Conservation (phyloP, 2,113 vertebrate genomes). For the Rattus norvegicus region DNA sequence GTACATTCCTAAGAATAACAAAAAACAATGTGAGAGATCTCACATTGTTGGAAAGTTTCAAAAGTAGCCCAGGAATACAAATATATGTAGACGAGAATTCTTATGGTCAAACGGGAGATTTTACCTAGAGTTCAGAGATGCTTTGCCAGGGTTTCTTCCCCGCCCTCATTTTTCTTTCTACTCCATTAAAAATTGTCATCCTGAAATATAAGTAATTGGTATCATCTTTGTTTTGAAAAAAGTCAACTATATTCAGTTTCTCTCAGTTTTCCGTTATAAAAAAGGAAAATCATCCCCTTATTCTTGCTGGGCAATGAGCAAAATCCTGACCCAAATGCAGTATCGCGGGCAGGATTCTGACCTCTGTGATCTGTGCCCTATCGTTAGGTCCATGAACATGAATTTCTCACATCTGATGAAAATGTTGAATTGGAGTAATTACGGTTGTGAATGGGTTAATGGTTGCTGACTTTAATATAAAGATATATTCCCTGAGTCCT, state of each 20-base stretch:
- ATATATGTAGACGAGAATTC: not conserved
- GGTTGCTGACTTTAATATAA: not conserved
- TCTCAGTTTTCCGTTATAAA: not conserved
- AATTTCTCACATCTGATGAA: not conserved
- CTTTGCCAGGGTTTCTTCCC: not conserved
- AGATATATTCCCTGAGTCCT: not conserved
- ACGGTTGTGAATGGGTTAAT: not conserved
- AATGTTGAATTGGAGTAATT: not conserved
- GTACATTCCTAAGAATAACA: slow-evolving; percentile 88
- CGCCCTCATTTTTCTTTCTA: too few relatives aligned
- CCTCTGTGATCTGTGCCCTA: not conserved
- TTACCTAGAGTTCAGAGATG: not conserved
- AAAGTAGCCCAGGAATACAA: not conserved
- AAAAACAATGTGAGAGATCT: slow-evolving; percentile 18
- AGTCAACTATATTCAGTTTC: not conserved
- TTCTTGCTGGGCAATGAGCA: not conserved
- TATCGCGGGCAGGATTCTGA: not conserved
- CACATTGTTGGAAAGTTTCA: not conserved
- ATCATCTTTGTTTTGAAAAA: not conserved
- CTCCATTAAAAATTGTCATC: slow-evolving; percentile 3
- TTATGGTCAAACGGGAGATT: not conserved
- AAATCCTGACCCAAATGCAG: not conserved
- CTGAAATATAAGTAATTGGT: not conserved
- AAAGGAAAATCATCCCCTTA: not conserved
- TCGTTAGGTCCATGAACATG: not conserved